Conservation (phyloP, 2,888 invertebrate species). For the Tolmerus cingulatus region DNA sequence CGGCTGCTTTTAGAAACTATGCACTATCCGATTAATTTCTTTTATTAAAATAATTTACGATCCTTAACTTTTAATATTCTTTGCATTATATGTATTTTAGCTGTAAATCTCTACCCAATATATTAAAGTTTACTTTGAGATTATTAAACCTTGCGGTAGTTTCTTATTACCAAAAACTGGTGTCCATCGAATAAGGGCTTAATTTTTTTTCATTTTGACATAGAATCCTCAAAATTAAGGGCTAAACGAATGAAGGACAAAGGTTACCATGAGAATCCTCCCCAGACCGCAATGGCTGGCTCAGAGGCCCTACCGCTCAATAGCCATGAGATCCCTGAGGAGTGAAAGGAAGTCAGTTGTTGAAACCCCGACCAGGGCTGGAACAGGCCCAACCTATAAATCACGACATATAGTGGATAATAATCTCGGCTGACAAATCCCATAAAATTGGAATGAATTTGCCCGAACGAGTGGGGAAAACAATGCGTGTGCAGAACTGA, state of each 20-base stretch:
- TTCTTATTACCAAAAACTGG: too few relatives aligned
- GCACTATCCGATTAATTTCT: too few relatives aligned
- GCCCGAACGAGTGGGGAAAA: slow-evolving; percentile 20
- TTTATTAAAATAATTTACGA: too few relatives aligned
- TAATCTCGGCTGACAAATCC: slow-evolving; percentile 24
- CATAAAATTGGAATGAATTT: slow-evolving; percentile 26
- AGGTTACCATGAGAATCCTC: neutral
- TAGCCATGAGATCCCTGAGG: neutral
- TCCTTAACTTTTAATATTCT: too few relatives aligned
- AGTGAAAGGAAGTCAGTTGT: neutral
- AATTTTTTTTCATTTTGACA: too few relatives aligned
- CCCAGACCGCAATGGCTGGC: neutral
- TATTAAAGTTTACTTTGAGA: too few relatives aligned
- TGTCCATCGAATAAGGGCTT: too few relatives aligned
- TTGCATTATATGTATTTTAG: too few relatives aligned
- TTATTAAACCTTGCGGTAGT: too few relatives aligned
- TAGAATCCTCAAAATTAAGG: neutral
- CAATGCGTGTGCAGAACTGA: slow-evolving; percentile 35
- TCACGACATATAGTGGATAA: neutral
- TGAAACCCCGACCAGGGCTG: neutral
- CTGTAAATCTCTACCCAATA: too few relatives aligned
- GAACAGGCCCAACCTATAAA: neutral
- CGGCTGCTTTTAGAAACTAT: too few relatives aligned
- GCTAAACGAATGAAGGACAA: neutral
- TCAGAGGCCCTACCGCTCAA: neutral